Conservation (phyloP, 2,888 invertebrate genomes). For the Hypomecis atomaria region DNA sequence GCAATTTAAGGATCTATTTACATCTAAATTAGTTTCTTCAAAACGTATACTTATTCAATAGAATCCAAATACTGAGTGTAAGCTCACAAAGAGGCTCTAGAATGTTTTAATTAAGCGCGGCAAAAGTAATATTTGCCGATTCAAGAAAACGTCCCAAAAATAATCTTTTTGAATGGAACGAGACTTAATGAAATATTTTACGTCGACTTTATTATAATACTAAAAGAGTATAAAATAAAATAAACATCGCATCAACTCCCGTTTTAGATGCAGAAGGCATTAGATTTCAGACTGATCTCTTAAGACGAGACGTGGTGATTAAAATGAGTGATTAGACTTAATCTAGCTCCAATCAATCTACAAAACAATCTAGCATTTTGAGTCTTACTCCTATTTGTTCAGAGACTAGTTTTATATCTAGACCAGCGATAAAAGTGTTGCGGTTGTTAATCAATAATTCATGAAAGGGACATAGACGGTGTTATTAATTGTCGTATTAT, state of each 20-base stretch:
- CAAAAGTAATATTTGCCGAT: conserved; percentile 7
- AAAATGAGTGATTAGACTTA: conserved; percentile 35
- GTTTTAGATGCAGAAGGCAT: conserved; percentile 21
- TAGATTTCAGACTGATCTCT: conserved; percentile 25
- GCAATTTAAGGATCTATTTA: neutral
- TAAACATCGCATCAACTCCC: neutral
- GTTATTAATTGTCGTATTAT: conserved; percentile 62
- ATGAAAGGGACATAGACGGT: conserved; percentile 51
- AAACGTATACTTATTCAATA: neutral
- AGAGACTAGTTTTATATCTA: conserved; percentile 26
- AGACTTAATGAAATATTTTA: conserved; percentile 6
- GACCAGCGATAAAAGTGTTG: conserved; percentile 28
- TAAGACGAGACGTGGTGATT: conserved; percentile 34
- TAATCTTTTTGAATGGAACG: neutral
- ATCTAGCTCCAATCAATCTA: conserved; percentile 1
- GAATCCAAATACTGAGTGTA: neutral
- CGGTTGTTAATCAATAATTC: conserved; percentile 53
- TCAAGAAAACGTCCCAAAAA: conserved; percentile 2
- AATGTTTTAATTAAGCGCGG: conserved; percentile 7
- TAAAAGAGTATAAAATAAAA: conserved; percentile 11
- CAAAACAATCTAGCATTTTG: conserved; percentile 9
- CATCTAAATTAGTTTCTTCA: conserved; percentile 7
- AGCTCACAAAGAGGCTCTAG: conserved; percentile 1
- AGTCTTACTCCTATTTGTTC: conserved; percentile 18
- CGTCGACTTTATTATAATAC: conserved; percentile 24